Evolutionary conservation across 1,140 invertebrate species (phyloP), one percentile per base, ranked within the genome.

Genomic region (Diploscapter pachys): DNA sequence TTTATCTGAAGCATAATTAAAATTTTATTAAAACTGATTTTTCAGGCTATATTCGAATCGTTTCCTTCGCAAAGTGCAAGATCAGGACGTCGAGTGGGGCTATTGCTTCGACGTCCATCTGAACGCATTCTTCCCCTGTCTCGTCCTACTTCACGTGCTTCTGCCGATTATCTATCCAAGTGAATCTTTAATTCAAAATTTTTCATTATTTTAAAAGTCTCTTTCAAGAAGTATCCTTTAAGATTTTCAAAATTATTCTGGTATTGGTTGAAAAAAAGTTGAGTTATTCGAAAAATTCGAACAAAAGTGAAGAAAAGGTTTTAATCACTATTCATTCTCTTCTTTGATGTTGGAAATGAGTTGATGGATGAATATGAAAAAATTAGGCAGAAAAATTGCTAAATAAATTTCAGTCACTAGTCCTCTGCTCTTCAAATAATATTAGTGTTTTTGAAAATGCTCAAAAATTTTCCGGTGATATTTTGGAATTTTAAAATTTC

Each of bases 91-190:
- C 67, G 96, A 99, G 87, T 98, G 96, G 96, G 96, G 92, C 3
- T 99, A 97, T 88, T 91, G 93, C 52, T 99, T 99, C 88, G 96
- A 99, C 87, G 93, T 99, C 59, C 96, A 99, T 88, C 89, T 99
- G 73, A 98, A 99, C 89, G 96, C 96, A 5, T 96, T 96, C 87
- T 96, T 98, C 87, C 96, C 96, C 70, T 90, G 95, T 3, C 89
- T 98, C 49, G 91, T 96, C 73, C 91, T 98, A 79, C 89, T 99
- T 55, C 95, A 99, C 87, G 92, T 95, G 79, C 90, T 97, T 78
- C 81, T 86, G n/a, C 85, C 85, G 11, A 63, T 85, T 62, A 55
- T 85, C 48, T 85, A 80, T 73, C 80, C 80, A 48, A 75, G 82
- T 84, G 51, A 66, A 62, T 70, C 50, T 55, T 66, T 69, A 62